These are phyloP conservation scores for Grapholita molesta DNA, from an alignment of 1,140 invertebrate genomes.

Conservation along the genomic window DNA sequence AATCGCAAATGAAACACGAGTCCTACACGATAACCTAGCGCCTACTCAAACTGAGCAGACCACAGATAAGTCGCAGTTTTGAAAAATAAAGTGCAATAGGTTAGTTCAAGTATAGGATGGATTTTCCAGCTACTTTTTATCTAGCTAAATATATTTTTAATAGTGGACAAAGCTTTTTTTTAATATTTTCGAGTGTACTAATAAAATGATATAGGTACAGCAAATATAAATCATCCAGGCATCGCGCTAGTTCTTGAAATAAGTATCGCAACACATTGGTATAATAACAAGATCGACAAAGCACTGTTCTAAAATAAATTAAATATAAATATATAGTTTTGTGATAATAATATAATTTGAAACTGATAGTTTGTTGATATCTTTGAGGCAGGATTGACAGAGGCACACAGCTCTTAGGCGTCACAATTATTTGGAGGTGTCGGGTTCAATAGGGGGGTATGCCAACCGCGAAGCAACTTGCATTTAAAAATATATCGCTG, in stretches of 20 bases:
- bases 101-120: neutral
- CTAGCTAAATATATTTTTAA: neutral
- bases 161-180: neutral
- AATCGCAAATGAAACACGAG: constrained; percentile 33
- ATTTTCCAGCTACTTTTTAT: neutral
- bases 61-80: too few species aligned
- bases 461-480: neutral
- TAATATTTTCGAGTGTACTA: neutral
- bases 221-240: constrained; percentile 3
- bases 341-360: constrained; percentile 59
- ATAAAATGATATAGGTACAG: neutral
- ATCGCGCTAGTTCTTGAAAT: constrained; percentile 1
- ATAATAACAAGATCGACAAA: constrained; percentile 33
- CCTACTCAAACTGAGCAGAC: neutral
- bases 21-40: neutral
- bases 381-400: constrained; percentile 54
- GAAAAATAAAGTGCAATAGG: neutral
- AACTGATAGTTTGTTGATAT: constrained; percentile 51
- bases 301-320: constrained; percentile 50
- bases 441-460: neutral
- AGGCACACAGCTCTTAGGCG: constrained; percentile 31
- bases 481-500: neutral
- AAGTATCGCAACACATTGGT: constrained; percentile 35
- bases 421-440: neutral
- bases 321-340: constrained; percentile 50